Conservation (phyloP, 1,140 invertebrate species). For the Elysia chlorotica region DNA sequence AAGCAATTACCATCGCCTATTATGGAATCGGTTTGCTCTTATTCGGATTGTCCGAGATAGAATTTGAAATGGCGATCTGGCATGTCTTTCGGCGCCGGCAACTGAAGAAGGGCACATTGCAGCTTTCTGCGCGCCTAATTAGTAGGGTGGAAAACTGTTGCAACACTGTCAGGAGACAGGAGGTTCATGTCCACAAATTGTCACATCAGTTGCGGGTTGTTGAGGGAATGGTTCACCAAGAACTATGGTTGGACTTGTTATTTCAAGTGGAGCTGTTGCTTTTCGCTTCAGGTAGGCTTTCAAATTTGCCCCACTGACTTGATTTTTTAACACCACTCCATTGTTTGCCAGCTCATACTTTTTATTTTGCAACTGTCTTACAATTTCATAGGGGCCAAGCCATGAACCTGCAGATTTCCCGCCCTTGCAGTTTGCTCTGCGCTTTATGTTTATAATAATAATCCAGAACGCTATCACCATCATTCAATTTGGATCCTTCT, state of each 20-base stretch:
- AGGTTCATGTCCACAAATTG: not conserved
- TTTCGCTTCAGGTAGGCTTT: not conserved
- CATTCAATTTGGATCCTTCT: not conserved
- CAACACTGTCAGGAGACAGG: no score
- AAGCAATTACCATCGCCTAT: not conserved
- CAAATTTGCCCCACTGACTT: not conserved
- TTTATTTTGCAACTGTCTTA: not conserved
- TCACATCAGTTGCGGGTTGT: not conserved
- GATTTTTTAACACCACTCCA: not conserved
- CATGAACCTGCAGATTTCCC: not conserved
- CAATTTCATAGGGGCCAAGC: not conserved
- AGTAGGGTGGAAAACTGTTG: not conserved
- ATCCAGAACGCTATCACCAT: not conserved
- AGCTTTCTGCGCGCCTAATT: not conserved
- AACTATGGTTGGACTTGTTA: not conserved
- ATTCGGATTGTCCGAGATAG: not conserved
- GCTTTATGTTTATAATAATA: not conserved
- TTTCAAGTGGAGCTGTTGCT: not conserved
- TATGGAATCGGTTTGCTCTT: not conserved
- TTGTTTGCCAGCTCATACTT: slow-evolving; percentile 2
- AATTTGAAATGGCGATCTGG: not conserved
- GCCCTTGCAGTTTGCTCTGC: not conserved
- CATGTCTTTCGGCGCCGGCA: not conserved
- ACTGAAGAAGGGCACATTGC: not conserved
- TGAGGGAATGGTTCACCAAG: not conserved